Conservation (phyloP, 2,797 vertebrate species). For the Clarias platycephalus region DNA sequence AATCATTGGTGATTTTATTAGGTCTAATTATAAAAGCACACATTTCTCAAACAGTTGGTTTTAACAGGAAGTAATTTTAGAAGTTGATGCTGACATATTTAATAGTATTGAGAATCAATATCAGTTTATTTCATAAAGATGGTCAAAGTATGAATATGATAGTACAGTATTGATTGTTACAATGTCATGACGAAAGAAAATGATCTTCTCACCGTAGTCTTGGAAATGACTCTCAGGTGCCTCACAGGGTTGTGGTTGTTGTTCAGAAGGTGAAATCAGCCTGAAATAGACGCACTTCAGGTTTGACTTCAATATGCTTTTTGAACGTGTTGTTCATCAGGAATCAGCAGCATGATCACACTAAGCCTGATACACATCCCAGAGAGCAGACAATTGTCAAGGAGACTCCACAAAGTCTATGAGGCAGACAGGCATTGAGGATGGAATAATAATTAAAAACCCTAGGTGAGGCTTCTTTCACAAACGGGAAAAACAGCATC, state of each 20-base stretch:
- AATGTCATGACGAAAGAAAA: neutral
- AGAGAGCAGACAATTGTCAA: conserved; percentile 76
- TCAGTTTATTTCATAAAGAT: conserved; percentile 12
- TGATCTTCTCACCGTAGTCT: neutral
- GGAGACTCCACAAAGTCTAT: conserved; percentile 78
- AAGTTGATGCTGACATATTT: neutral
- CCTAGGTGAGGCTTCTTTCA: conserved; percentile 70
- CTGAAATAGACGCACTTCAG: conserved; percentile 47
- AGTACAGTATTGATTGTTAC: no score
- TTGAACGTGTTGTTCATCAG: conserved; percentile 64
- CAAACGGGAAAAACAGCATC: conserved; percentile 56
- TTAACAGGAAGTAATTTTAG: neutral
- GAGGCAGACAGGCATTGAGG: conserved; percentile 61
- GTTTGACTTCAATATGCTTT: conserved; percentile 61
- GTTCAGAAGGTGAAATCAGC: neutral
- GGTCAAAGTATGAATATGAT: conserved; percentile 18
- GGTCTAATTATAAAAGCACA: neutral
- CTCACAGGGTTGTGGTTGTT: neutral
- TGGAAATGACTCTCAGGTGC: neutral
- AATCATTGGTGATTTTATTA: conserved; percentile 2
- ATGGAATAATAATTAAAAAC: conserved; percentile 70
- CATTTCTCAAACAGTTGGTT: neutral
- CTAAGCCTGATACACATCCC: conserved; percentile 71
- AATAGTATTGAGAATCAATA: neutral
- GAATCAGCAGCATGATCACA: conserved; percentile 62